A percentile compares a stretch with the other conserved stretches of the same genome.
Conservation (phyloP, 2,888 invertebrate species). For the Chrysolina americana region DNA sequence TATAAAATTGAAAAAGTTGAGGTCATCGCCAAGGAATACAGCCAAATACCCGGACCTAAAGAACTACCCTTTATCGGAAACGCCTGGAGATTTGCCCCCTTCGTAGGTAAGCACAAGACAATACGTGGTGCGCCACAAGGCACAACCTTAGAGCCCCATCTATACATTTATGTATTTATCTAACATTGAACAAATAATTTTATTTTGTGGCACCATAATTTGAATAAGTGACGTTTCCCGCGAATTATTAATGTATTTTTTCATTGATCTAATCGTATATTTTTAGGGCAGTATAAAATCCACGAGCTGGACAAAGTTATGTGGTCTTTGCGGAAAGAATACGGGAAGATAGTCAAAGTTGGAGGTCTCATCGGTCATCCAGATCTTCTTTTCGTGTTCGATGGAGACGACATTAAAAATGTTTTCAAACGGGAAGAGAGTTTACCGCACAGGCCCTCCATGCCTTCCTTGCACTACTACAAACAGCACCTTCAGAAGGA, state of each 20-base stretch:
- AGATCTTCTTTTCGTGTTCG: constrained; percentile 81
- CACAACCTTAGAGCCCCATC: not conserved
- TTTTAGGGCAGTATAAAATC: constrained; percentile 73
- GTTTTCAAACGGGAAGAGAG: constrained; percentile 80
- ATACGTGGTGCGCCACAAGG: not conserved
- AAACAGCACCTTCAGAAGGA: constrained; percentile 78
- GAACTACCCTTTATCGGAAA: constrained; percentile 83
- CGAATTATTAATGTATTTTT: no score
- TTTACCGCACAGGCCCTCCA: constrained; percentile 81
- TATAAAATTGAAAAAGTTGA: constrained; percentile 47
- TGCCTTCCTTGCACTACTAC: constrained; percentile 82
- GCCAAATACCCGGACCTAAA: constrained; percentile 82
- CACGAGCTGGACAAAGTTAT: constrained; percentile 74
- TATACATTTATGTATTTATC: no score
- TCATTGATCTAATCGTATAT: not conserved
- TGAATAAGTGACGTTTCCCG: no score
- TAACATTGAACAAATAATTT: no score
- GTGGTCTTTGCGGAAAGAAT: constrained; percentile 73
- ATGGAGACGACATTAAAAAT: constrained; percentile 80
- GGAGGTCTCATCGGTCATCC: constrained; percentile 83
- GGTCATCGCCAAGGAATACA: constrained; percentile 70
- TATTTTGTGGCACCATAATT: no score
- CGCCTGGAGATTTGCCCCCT: constrained; percentile 84
- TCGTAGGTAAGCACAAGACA: constrained; percentile 72
- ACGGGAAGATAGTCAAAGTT: constrained; percentile 77